These are phyloP conservation scores for Channa maculata DNA, from an alignment of 2,113 vertebrate genomes.

Conservation along the genomic window DNA sequence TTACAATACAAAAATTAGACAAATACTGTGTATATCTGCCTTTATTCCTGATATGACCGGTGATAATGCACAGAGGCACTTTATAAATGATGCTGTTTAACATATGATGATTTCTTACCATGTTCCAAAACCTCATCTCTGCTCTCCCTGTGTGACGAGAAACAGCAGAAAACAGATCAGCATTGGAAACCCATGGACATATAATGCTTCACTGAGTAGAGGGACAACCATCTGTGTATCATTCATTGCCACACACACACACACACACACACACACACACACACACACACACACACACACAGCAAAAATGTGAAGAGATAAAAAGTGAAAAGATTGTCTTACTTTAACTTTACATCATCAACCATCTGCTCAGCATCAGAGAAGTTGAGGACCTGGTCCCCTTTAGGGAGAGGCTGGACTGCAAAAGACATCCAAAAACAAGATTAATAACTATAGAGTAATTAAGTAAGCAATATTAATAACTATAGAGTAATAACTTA, in stretches of 20 bases:
- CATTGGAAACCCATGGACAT: not conserved
- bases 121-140: constrained; percentile 94
- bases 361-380: constrained; percentile 96
- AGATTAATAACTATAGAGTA: not conserved
- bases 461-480: no score
- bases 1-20: no score
- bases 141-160: constrained; percentile 84
- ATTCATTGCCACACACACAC: not conserved
- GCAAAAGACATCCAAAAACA: constrained; percentile 61
- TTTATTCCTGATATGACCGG: no score
- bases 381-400: constrained; percentile 96
- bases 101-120: constrained; percentile 82
- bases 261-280: not conserved
- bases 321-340: constrained; percentile 52
- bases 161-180: not conserved
- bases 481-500: no score
- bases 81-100: not conserved
- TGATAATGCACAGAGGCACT: no score
- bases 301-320: not conserved
- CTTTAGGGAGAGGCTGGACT: constrained; percentile 97
- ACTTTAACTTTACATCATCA: constrained; percentile 95
- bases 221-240: not conserved
- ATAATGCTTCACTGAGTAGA: not conserved
- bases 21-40: no score
- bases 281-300: not conserved